Conservation (phyloP, 2,888 invertebrate genomes). For the Apodemia hepburni region DNA sequence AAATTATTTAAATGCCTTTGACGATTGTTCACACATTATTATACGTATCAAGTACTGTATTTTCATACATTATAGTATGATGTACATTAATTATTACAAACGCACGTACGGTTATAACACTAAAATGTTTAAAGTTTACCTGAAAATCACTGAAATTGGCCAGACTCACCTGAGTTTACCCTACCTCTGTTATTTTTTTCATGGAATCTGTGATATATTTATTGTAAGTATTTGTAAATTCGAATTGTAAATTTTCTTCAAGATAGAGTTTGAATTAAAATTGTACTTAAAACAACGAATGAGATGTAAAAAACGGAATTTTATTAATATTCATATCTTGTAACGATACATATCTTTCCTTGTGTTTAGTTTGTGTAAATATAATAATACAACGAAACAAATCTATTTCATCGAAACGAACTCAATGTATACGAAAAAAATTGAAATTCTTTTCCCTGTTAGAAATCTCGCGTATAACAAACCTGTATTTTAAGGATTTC, state of each 20-base stretch:
- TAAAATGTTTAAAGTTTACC: too few species aligned
- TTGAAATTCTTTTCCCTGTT: slow-evolving; percentile 42
- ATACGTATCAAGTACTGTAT: too few species aligned
- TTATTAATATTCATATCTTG: slow-evolving; percentile 61
- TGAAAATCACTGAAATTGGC: too few species aligned
- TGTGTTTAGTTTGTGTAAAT: slow-evolving; percentile 43
- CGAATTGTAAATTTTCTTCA: slow-evolving; percentile 38
- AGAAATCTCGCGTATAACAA: slow-evolving; percentile 44
- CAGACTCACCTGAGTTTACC: slow-evolving; percentile 25
- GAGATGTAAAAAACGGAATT: slow-evolving; percentile 36
- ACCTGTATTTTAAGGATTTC: slow-evolving; percentile 53
- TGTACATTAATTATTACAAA: too few species aligned
- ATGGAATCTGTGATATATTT: slow-evolving; percentile 80
- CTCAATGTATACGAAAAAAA: slow-evolving; percentile 68
- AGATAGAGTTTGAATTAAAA: slow-evolving; percentile 16
- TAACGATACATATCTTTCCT: slow-evolving; percentile 70
- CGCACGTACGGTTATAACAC: too few species aligned
- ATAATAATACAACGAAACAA: slow-evolving; percentile 55
- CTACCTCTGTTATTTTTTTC: slow-evolving; percentile 44
- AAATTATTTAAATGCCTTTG: too few species aligned
- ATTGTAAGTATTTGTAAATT: slow-evolving; percentile 69
- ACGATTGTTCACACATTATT: too few species aligned
- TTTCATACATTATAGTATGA: too few species aligned
- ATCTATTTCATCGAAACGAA: slow-evolving; percentile 44
- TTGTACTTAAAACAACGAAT: slow-evolving; percentile 38